These are phyloP conservation scores for Cariama cristata DNA, from an alignment of 2,113 vertebrate genomes.

Conservation along the genomic window DNA sequence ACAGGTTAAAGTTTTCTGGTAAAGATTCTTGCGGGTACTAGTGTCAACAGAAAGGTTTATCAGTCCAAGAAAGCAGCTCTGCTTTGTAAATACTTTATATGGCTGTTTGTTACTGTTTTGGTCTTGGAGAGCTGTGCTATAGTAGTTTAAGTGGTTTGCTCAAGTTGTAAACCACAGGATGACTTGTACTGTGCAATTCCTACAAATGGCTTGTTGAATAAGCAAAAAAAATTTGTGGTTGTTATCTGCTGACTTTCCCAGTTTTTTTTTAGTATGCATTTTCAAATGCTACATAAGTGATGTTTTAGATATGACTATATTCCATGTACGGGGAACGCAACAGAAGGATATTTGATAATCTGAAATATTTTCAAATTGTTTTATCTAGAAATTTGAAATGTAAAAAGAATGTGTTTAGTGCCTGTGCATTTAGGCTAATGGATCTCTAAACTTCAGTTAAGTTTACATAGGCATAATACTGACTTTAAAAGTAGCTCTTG, in stretches of 20 bases:
- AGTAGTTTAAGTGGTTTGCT: neutral
- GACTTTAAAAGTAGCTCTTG: neutral
- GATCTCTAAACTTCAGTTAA: neutral
- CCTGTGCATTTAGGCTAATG: fast-evolving
- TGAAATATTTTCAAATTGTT: neutral
- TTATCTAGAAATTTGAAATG: neutral
- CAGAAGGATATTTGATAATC: neutral
- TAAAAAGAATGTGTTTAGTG: neutral
- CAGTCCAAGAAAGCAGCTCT: neutral
- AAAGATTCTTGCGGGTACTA: neutral
- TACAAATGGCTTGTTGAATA: neutral
- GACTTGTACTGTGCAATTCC: neutral
- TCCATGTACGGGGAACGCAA: neutral
- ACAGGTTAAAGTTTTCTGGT: neutral
- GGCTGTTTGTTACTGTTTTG: neutral
- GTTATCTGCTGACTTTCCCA: neutral
- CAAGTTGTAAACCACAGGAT: neutral
- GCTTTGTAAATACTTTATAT: neutral
- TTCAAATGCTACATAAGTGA: neutral
- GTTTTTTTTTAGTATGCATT: neutral
- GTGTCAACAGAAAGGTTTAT: neutral
- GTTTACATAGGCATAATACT: neutral
- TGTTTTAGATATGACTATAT: neutral
- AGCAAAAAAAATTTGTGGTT: conserved; percentile 13
- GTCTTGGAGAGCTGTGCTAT: neutral